Evolutionary conservation across 2,888 invertebrate genomes (phyloP), one percentile per base, ranked within the genome.

Genomic region (Harpagoxenus sublaevis): DNA sequence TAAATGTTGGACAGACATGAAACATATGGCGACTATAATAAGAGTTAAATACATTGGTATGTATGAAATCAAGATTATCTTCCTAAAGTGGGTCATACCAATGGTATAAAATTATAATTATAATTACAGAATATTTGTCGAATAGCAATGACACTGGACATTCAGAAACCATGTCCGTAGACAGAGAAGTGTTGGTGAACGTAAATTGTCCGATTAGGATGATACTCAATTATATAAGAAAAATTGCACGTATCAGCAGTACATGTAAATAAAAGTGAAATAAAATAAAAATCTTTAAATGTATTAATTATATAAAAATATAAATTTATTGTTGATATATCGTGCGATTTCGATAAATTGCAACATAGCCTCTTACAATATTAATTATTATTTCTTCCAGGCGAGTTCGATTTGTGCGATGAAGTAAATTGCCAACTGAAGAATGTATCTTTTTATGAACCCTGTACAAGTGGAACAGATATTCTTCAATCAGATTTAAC

Each of bases 201-300:
- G 94, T 95, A 31, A 93, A 95, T 85, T 95, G 95, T 87, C 93
- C 93, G 12, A 89, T 95, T 10, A 93, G 93, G 85, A 92, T 95
- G 62, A 93, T 95, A 87, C 83, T 94, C 60, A 94, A 95, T 88
- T 95, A 95, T 79, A 92, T 95, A 71, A 91, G 92, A 84, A 81
- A 87, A 48, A 83, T 88, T 82, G 89, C 87, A 77, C 81, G 48
- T 87, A 88, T 91, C 78, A 84, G 15, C 6, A 12, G 31, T 55
- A 42, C 31, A 10, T 39, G 10, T 60, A 42, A 66, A 53, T 73
- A 28, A 63, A 62, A 66, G 15, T 60, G 18, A 68, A 42, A 62
- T 78, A 6, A 35, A 35, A 28, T n/a, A 28, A 45, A 53, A 63
- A 5, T 15, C 1, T 48, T 55, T 73, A 31, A 15, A 9, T 28